phyloP scores from a whole-genome alignment of 2,113 vertebrate species.

The Alces alces region DNA sequence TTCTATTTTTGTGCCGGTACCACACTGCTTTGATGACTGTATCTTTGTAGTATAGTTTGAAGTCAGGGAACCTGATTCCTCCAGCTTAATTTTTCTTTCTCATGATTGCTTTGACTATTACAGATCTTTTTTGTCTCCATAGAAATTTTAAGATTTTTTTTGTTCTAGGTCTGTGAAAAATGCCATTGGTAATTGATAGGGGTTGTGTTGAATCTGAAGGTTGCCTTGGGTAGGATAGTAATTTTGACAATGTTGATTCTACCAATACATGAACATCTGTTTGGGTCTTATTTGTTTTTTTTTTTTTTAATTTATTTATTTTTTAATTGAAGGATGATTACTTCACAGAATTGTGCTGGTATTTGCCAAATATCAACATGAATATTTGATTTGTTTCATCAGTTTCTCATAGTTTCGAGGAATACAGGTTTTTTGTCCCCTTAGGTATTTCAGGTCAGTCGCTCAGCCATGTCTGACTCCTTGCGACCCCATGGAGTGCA shows the following conservation, averaged over 20 bases:
- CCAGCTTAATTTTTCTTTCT: neutral
- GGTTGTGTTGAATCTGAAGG: neutral
- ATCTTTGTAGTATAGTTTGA: neutral
- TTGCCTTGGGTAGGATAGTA: neutral
- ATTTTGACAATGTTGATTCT: neutral
- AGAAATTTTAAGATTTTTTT: neutral
- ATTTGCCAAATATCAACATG: neutral
- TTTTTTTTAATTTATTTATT: neutral
- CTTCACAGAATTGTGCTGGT: neutral
- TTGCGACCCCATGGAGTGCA: neutral
- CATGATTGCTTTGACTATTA: neutral
- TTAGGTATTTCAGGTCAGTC: neutral
- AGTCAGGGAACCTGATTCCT: neutral
- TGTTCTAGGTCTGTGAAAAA: neutral
- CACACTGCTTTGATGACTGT: neutral
- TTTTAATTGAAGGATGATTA: neutral
- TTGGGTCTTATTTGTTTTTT: neutral
- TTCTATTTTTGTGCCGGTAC: neutral
- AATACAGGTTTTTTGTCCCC: neutral
- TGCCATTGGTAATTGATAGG: neutral
- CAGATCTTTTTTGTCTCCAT: neutral
- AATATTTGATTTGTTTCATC: neutral
- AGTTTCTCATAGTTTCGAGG: neutral
- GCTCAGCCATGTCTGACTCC: neutral
- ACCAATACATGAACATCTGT: neutral